These are phyloP conservation scores for Chironomus striatipennis DNA, from an alignment of 1,140 invertebrate species.

Conservation along the genomic window DNA sequence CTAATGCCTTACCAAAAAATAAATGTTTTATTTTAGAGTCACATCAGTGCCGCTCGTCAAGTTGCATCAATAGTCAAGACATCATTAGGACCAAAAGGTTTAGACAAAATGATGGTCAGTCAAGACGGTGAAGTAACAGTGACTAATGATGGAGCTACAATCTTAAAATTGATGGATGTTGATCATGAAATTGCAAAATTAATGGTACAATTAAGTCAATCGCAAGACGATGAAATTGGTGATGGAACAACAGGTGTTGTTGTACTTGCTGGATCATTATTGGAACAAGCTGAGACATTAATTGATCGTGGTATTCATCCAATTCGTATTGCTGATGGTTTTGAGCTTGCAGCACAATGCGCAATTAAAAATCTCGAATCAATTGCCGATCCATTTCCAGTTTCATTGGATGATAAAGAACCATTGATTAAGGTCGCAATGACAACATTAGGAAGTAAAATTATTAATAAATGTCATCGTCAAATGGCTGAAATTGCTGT, in stretches of 20 bases:
- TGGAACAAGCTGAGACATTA: conserved; percentile 90
- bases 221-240: conserved; percentile 99
- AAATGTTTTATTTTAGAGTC: conserved; percentile 61
- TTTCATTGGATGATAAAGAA: conserved; percentile 74
- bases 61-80: conserved; percentile 85
- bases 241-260: conserved; percentile 99
- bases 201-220: conserved; percentile 96
- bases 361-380: conserved; percentile 80
- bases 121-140: conserved; percentile 97
- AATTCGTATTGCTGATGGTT: conserved; percentile 97
- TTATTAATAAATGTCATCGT: conserved; percentile 83
- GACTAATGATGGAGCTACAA: conserved; percentile 99
- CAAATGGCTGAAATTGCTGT: conserved; percentile 99
- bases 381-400: conserved; percentile 83
- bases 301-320: conserved; percentile 98
- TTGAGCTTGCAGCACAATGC: conserved; percentile 89
- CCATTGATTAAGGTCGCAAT: conserved; percentile 91
- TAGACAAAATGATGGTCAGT: conserved; percentile 95
- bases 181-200: conserved; percentile 98
- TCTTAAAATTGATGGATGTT: conserved; percentile 98
- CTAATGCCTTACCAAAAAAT: background rate
- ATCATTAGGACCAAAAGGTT: conserved; percentile 92
- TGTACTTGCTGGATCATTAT: conserved; percentile 69
- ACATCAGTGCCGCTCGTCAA: conserved; percentile 89
- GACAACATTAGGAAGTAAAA: conserved; percentile 99